These are phyloP conservation scores for Parnassius mnemosyne DNA, from an alignment of 2,888 invertebrate species.

Conservation along the genomic window DNA sequence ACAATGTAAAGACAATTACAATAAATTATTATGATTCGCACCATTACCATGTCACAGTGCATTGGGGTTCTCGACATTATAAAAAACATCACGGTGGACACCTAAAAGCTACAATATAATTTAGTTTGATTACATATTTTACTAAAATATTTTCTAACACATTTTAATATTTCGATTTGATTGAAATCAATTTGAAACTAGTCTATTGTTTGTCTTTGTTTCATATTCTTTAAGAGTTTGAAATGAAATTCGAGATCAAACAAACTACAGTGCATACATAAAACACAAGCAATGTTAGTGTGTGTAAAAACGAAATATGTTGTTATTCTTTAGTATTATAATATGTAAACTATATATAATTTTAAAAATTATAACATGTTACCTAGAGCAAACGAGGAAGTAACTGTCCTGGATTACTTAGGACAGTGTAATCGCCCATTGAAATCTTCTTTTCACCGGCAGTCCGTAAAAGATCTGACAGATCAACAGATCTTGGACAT, in stretches of 20 bases:
- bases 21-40: conserved; percentile 2
- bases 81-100: conserved; percentile 17
- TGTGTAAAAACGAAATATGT: neutral
- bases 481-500: too few relatives aligned
- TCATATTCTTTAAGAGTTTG: too few relatives aligned
- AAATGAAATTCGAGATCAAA: neutral
- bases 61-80: conserved; percentile 2
- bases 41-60: neutral
- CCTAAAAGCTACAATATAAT: conserved; percentile 18
- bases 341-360: too few relatives aligned
- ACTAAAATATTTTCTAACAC: conserved; percentile 5
- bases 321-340: too few relatives aligned
- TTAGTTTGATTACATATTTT: conserved; percentile 15
- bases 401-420: too few relatives aligned
- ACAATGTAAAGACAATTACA: conserved; percentile 2
- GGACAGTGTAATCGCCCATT: too few relatives aligned
- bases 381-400: too few relatives aligned
- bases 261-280: neutral
- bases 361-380: too few relatives aligned
- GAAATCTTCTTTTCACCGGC: too few relatives aligned
- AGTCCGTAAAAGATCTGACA: too few relatives aligned
- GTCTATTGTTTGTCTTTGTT: neutral
- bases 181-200: neutral
- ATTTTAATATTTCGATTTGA: too few relatives aligned
- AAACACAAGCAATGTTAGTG: too few relatives aligned